Evolutionary conservation across 1,140 invertebrate species (phyloP).

Genomic region (Metopolophium dirhodum): DNA sequence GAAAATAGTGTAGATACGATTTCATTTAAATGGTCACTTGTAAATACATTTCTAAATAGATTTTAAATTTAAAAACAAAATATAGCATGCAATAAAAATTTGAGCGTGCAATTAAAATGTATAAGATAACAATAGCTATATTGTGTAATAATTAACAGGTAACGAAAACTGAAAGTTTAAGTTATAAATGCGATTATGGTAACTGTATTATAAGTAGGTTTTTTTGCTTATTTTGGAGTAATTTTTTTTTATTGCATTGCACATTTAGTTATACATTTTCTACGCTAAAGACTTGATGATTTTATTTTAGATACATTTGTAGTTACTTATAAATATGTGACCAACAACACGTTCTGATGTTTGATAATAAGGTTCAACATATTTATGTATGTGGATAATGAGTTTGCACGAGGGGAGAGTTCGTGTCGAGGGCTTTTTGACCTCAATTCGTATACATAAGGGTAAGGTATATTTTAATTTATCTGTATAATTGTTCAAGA

Average conservation of each 20-base stretch:
- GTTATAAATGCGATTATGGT: not conserved
- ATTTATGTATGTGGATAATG: not conserved
- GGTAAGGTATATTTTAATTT: not conserved
- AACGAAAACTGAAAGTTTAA: not conserved
- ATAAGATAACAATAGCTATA: not conserved
- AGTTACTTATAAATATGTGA: not conserved
- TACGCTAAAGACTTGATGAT: not conserved
- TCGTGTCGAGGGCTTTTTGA: constrained; percentile 13
- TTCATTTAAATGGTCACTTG: not conserved
- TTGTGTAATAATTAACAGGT: not conserved
- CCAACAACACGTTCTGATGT: not conserved
- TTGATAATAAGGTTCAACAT: not conserved
- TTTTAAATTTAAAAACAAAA: not conserved
- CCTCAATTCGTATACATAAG: not conserved
- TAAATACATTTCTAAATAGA: not conserved
- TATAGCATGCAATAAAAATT: not conserved
- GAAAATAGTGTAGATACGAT: no score
- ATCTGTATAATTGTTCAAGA: constrained; percentile 3
- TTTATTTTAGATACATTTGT: not conserved
- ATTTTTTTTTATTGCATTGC: not conserved
- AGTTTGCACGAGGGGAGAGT: not conserved
- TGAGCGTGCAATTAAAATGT: not conserved
- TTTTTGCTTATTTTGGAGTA: not conserved
- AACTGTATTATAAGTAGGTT: no score
- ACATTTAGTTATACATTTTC: not conserved